Conservation (phyloP, 53 echinoderm and acorn worm genomes). For the Arbacia lixula region DNA sequence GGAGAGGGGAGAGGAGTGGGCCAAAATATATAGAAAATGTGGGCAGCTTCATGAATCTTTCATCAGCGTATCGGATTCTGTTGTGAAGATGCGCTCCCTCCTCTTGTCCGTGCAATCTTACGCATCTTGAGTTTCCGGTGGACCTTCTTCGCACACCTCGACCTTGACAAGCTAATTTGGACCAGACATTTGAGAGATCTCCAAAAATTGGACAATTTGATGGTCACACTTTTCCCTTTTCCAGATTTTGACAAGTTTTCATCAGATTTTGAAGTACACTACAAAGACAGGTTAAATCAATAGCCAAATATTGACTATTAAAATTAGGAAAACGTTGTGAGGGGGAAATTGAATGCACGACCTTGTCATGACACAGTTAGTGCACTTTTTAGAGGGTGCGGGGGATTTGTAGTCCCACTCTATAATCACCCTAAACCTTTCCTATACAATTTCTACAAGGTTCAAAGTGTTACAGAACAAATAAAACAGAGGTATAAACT, state of each 20-base stretch:
- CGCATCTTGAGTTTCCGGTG: constrained; percentile 54
- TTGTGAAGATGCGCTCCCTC: constrained; percentile 37
- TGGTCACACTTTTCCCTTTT: constrained; percentile 28
- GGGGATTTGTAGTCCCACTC: constrained; percentile 2
- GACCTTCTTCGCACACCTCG: constrained; percentile 29
- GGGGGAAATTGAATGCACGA: constrained; percentile 49
- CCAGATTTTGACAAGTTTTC: background rate
- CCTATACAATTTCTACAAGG: too few relatives aligned
- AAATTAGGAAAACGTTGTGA: constrained; percentile 47
- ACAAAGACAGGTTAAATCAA: constrained; percentile 56
- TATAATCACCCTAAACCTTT: too few relatives aligned
- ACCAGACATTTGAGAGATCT: constrained; percentile 46
- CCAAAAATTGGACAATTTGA: constrained; percentile 13
- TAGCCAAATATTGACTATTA: constrained; percentile 63
- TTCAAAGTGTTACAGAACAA: too few relatives aligned
- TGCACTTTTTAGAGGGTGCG: constrained; percentile 23
- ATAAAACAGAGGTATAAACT: too few relatives aligned
- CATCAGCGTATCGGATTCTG: constrained; percentile 54
- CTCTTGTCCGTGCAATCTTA: constrained; percentile 61
- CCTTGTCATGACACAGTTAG: constrained; percentile 52
- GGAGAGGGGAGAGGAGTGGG: constrained; percentile 7
- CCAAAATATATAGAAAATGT: constrained; percentile 25
- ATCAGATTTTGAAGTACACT: constrained; percentile 49
- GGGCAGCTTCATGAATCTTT: constrained; percentile 54
- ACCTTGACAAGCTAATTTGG: constrained; percentile 58